A percentile compares a stretch with the other conserved stretches of the same genome.
These are phyloP conservation scores for Colletes gigas DNA, from an alignment of 1,140 invertebrate genomes.

Conservation along the genomic window DNA sequence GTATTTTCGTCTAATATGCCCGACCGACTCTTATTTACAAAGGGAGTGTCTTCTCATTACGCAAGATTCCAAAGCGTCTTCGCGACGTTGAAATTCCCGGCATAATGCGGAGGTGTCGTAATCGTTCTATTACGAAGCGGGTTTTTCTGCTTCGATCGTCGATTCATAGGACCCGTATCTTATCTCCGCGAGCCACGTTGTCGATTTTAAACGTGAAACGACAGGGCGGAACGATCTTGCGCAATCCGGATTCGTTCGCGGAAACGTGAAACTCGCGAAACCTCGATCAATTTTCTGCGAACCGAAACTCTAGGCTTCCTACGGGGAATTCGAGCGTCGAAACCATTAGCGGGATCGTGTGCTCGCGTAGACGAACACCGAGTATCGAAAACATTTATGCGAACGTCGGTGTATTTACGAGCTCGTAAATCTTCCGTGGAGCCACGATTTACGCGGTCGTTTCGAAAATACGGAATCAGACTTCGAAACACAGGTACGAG, in stretches of 20 bases:
- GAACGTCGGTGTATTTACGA: slow-evolving; percentile 9
- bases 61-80: slow-evolving; percentile 39
- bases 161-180: background rate
- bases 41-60: slow-evolving; percentile 41
- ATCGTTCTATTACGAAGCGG: background rate
- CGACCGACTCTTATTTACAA: slow-evolving; percentile 13
- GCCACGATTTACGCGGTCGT: background rate
- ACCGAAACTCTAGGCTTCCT: background rate
- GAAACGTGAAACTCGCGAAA: too few relatives aligned
- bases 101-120: slow-evolving; percentile 29
- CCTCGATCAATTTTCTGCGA: too few relatives aligned
- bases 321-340: background rate
- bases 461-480: slow-evolving; percentile 7
- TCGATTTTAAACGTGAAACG: background rate
- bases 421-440: slow-evolving; percentile 19
- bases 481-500: slow-evolving; percentile 14
- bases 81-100: slow-evolving; percentile 34
- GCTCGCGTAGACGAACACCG: background rate
- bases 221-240: too few relatives aligned
- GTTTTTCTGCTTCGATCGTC: background rate
- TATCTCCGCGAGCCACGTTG: background rate
- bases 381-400: background rate
- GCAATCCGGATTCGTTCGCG: too few relatives aligned
- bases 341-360: background rate
- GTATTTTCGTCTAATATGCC: slow-evolving; percentile 12